Evolutionary conservation across 2,113 vertebrate species (phyloP).

Genomic region (Nanorana parkeri): DNA sequence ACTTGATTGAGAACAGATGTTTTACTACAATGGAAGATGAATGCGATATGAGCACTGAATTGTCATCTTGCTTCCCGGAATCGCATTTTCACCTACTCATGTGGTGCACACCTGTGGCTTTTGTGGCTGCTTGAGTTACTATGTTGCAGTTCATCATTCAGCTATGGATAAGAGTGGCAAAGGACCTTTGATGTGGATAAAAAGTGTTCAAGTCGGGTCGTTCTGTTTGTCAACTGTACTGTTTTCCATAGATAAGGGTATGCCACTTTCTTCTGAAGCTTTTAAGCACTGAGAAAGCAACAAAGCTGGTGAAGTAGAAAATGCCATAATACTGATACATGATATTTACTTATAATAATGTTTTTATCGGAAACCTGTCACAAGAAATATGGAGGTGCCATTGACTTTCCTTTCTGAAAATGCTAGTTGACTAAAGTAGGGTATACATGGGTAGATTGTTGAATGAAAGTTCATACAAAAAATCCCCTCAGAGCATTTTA

Average conservation of each 20-base stretch:
- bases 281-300: neutral
- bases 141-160: neutral
- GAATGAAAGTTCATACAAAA: too few species aligned
- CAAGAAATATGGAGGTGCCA: too few species aligned
- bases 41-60: slow-evolving; percentile 58
- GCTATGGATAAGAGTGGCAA: neutral
- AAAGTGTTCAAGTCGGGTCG: neutral
- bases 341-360: too few species aligned
- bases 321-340: too few species aligned
- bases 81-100: slow-evolving; percentile 63
- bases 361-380: too few species aligned
- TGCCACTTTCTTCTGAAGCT: neutral
- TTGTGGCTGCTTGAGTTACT: slow-evolving; percentile 56
- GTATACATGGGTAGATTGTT: too few species aligned
- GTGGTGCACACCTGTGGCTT: slow-evolving; percentile 66
- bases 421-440: too few species aligned
- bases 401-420: too few species aligned
- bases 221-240: too few species aligned
- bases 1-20: slow-evolving; percentile 61
- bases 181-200: slow-evolving; percentile 3
- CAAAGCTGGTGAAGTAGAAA: too few species aligned
- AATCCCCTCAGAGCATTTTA: too few species aligned
- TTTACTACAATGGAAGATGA: slow-evolving; percentile 46
- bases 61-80: slow-evolving; percentile 60
- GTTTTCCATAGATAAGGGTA: neutral